Conservation (phyloP, 2,113 vertebrate species). For the Gavialis gangeticus region DNA sequence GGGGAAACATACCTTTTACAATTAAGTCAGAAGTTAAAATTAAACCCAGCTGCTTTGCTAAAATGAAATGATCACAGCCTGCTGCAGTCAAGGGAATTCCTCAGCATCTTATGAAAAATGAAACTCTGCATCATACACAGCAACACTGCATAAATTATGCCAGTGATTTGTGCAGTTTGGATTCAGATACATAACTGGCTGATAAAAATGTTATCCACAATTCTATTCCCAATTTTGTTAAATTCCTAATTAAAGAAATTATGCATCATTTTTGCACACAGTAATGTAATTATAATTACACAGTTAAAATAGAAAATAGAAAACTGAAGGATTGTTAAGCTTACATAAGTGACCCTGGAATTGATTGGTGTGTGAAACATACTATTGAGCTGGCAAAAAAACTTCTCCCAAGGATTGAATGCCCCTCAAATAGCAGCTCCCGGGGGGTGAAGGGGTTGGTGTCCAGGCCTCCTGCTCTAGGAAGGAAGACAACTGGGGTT, state of each 20-base stretch:
- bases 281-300: neutral
- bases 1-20: neutral
- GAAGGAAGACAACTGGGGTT: too few species aligned
- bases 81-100: neutral
- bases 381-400: neutral
- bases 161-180: neutral
- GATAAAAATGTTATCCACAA: neutral
- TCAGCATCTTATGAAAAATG: neutral
- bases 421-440: too few species aligned
- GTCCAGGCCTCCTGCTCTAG: too few species aligned
- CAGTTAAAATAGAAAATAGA: too few species aligned
- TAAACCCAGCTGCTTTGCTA: neutral
- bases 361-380: neutral
- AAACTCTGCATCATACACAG: neutral
- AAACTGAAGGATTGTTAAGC: neutral
- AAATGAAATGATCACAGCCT: neutral
- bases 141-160: neutral
- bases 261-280: neutral
- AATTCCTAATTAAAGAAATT: neutral
- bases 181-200: neutral
- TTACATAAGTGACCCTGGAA: neutral
- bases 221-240: neutral
- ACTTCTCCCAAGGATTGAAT: too few species aligned
- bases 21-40: neutral
- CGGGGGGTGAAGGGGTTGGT: too few species aligned